Percentiles rank a stretch among this genome's conserved stretches.
Conservation (phyloP, 2,113 vertebrate genomes). For the Mesembrinibis cayennensis region DNA sequence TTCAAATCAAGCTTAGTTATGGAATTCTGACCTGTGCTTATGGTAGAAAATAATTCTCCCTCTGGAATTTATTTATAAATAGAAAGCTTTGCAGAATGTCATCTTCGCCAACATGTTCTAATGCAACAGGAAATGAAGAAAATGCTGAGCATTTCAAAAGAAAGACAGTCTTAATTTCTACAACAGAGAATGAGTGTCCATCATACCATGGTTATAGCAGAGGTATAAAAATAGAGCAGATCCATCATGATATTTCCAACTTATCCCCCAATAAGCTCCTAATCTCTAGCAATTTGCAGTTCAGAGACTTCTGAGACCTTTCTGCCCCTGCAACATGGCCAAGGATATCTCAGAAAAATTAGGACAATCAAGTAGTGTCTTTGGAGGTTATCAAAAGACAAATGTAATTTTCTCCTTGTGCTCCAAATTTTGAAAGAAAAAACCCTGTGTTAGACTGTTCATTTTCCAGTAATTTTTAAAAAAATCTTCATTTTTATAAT, state of each 20-base stretch:
- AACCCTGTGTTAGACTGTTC: not conserved
- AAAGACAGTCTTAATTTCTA: not conserved
- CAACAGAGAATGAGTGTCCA: not conserved
- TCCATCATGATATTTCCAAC: not conserved
- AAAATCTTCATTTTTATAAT: not conserved
- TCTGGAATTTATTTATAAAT: not conserved
- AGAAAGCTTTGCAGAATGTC: not conserved
- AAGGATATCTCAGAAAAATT: not conserved
- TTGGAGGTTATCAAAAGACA: not conserved
- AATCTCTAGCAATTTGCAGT: not conserved
- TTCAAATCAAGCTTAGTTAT: not conserved
- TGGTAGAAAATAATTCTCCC: not conserved
- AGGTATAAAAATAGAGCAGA: not conserved
- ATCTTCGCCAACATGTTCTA: not conserved
- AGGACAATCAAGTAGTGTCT: not conserved
- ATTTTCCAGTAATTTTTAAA: not conserved
- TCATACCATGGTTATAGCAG: not conserved
- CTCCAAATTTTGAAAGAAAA: not conserved
- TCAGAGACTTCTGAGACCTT: not conserved
- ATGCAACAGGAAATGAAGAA: not conserved
- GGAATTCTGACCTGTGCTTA: not conserved
- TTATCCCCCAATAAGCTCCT: not conserved
- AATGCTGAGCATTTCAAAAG: not conserved
- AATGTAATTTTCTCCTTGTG: not conserved
- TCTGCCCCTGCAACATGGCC: not conserved